These are phyloP conservation scores for Drosophila nr. perissopoda DNA, from an alignment of 2,888 invertebrate species.

Conservation along the genomic window DNA sequence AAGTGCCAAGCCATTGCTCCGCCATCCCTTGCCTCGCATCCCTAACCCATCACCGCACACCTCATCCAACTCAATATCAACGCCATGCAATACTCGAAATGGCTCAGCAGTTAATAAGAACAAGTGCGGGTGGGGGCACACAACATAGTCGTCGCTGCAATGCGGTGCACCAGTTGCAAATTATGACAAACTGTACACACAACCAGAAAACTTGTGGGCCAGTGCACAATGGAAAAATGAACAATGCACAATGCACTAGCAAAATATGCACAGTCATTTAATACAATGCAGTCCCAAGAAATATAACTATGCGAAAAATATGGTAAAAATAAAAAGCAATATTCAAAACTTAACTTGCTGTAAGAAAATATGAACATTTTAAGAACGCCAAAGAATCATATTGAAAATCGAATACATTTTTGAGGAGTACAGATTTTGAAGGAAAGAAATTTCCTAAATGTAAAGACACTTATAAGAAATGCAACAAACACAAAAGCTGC, in stretches of 20 bases:
- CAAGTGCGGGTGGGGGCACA: constrained; percentile 41
- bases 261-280: constrained; percentile 12
- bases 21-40: neutral
- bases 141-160: constrained; percentile 32
- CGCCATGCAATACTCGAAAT: constrained; percentile 52
- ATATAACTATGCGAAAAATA: neutral
- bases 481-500: too few species aligned
- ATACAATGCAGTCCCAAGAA: neutral
- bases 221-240: constrained; percentile 22
- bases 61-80: constrained; percentile 46
- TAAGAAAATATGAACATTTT: neutral
- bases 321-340: neutral
- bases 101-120: constrained; percentile 75
- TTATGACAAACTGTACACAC: constrained; percentile 68
- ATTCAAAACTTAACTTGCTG: neutral
- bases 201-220: constrained; percentile 27
- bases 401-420: accelerated
- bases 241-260: constrained; percentile 3
- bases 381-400: neutral
- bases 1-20: constrained; percentile 58
- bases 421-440: neutral
- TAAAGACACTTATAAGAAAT: too few species aligned
- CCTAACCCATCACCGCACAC: neutral
- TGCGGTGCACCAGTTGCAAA: constrained; percentile 73
- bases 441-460: too few species aligned